phyloP scores from a whole-genome alignment of 2,888 invertebrate species.

The Drosophila ustulata region DNA sequence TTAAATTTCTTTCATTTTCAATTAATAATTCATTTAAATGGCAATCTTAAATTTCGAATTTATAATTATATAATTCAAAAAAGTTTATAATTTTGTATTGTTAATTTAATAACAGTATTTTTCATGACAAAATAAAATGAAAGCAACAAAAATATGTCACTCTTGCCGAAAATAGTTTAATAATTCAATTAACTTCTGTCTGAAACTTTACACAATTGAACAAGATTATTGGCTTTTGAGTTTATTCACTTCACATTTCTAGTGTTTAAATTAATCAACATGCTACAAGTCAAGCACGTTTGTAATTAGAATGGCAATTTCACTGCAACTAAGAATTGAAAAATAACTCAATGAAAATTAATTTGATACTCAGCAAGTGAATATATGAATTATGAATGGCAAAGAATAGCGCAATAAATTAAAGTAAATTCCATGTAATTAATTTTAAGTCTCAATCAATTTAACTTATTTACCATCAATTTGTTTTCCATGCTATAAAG shows the following conservation, averaged over 20 bases:
- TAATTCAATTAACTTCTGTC: too few relatives aligned
- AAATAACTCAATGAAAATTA: neutral
- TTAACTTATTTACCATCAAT: conserved; percentile 24
- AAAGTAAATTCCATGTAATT: conserved; percentile 33
- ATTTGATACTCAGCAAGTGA: neutral
- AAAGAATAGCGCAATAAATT: neutral
- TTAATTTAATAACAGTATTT: too few relatives aligned
- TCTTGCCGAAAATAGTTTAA: too few relatives aligned
- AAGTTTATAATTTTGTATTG: too few relatives aligned
- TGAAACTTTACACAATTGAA: too few relatives aligned
- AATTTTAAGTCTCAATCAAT: conserved; percentile 32
- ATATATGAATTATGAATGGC: neutral
- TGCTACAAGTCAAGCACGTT: conserved; percentile 2
- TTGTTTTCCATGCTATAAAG: conserved; percentile 23
- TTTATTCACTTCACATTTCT: neutral
- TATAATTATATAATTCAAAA: too few relatives aligned
- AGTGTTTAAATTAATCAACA: conserved; percentile 4
- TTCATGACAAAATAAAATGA: too few relatives aligned
- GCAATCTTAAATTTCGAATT: too few relatives aligned
- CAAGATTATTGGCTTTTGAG: too few relatives aligned
- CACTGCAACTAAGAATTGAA: neutral
- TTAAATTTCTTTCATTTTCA: too few relatives aligned
- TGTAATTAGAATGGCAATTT: neutral
- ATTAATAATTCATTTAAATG: too few relatives aligned
- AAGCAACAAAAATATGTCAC: too few relatives aligned